Conservation (phyloP, 2,113 vertebrate species). For the Theropithecus gelada region DNA sequence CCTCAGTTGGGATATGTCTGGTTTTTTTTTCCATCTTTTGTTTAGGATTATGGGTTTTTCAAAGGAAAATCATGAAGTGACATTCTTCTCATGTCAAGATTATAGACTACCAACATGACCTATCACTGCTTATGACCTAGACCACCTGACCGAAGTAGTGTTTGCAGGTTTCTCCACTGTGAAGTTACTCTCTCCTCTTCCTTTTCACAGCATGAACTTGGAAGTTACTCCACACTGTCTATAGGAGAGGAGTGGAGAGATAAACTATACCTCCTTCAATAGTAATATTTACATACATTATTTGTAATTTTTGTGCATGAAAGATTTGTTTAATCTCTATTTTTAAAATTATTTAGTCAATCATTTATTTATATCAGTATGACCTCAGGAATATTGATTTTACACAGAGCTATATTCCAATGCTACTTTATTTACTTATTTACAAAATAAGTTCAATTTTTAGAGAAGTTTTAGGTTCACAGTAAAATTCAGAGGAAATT, state of each 20-base stretch:
- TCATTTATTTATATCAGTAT: neutral
- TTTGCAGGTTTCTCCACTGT: neutral
- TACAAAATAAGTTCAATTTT: neutral
- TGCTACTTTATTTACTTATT: neutral
- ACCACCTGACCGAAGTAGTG: neutral
- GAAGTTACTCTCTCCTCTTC: neutral
- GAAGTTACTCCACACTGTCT: neutral
- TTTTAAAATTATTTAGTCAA: neutral
- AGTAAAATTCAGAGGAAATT: neutral
- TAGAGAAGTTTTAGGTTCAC: neutral
- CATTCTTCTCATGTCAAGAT: neutral
- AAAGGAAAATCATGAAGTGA: neutral
- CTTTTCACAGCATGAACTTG: neutral
- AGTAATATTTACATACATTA: neutral
- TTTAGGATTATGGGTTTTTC: neutral
- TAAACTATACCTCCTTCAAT: neutral
- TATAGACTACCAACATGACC: neutral
- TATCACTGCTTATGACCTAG: neutral
- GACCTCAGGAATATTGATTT: neutral
- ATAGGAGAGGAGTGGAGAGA: neutral
- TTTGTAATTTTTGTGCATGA: neutral
- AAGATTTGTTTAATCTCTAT: neutral
- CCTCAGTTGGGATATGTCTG: neutral
- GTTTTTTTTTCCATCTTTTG: neutral
- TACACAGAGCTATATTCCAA: neutral